A percentile compares a stretch with the other conserved stretches of the same genome.
These are phyloP conservation scores for Brachionichthys hirsutus DNA, from an alignment of 2,113 vertebrate genomes.

Conservation along the genomic window DNA sequence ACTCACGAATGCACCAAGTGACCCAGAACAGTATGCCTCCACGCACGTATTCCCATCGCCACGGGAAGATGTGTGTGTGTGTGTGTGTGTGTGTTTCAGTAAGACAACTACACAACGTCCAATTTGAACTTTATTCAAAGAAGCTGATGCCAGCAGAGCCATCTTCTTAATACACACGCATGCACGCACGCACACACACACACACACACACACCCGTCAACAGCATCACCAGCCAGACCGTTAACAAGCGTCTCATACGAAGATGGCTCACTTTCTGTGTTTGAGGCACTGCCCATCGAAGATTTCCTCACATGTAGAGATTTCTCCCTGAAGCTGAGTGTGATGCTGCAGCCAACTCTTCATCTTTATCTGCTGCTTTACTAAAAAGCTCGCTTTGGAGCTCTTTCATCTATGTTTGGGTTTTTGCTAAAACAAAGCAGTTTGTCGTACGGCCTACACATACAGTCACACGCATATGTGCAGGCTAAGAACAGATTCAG, in stretches of 20 bases:
- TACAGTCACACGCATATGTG: background rate
- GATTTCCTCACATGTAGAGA: constrained; percentile 68
- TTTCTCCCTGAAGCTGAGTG: constrained; percentile 52
- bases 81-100: constrained; percentile 27
- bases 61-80: constrained; percentile 26
- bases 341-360: constrained; percentile 62
- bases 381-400: constrained; percentile 60
- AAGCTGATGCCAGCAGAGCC: constrained; percentile 60
- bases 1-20: constrained; percentile 57
- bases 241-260: constrained; percentile 59
- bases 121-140: constrained; percentile 56
- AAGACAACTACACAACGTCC: constrained; percentile 37
- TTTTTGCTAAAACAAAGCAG: constrained; percentile 41
- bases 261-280: constrained; percentile 61
- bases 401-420: constrained; percentile 41
- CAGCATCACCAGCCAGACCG: constrained; percentile 51
- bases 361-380: constrained; percentile 61
- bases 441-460: constrained; percentile 27
- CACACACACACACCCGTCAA: constrained; percentile 43
- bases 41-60: constrained; percentile 35
- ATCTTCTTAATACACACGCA: constrained; percentile 46
- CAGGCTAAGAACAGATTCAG: no score
- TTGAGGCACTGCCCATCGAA: constrained; percentile 66
- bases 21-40: constrained; percentile 62
- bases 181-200: constrained; percentile 38